Base-by-base conservation (phyloP, 2,888 invertebrate genomes). In the Spialia ferax region DNA sequence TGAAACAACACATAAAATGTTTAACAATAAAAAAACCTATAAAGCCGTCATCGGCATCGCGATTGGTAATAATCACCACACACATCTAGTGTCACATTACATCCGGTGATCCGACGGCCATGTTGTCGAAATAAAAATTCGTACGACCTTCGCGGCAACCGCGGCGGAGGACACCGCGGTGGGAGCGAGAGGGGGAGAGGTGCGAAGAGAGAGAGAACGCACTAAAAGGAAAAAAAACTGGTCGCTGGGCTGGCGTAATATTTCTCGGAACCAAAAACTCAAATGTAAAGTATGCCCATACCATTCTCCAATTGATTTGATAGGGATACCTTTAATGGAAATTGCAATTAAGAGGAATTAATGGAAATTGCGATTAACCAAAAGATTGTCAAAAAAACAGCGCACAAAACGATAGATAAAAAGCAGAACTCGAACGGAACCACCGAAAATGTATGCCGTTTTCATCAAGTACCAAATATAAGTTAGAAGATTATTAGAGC, bases 111-210 rank as follows among this genome's bases (percentile, higher is more conserved):
- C 54, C 4, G 8, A 18, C 54, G 54, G 63, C 54, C 63, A 63
- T 63, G 63, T 63, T 63, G 54, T 63, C 54, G 38, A 63, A 63
- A 63, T 55, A 63, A 54, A 63, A 42, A 63, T 62, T 52, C 63
- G 54, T 26, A 54, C 63, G 54, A 55, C 63, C 55, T 63, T 63
- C 63, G 29, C 55, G 42, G 42, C 35, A 63, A 42, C 42, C 38
- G 38, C 38, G 38, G 38, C 48, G 7, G 55, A 63, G 55, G 63
- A 63, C 62, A 15, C 35, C 54, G 15, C 11, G 6, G 23, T 54
- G 22, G 20, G 57, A 8, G 35, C 5, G 61, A 20, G 52, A 23
- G 22, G 50, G 29, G n/a, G 15, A 35, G 23, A 22, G 8, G 42
- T 42, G 42, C n/a, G n/a, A n/a, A n/a, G n/a, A n/a, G 8, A 42